Evolutionary conservation across 1,140 invertebrate species (phyloP), one percentile per base, ranked within the genome.

Genomic region (Pogonomyrmex barbatus): DNA sequence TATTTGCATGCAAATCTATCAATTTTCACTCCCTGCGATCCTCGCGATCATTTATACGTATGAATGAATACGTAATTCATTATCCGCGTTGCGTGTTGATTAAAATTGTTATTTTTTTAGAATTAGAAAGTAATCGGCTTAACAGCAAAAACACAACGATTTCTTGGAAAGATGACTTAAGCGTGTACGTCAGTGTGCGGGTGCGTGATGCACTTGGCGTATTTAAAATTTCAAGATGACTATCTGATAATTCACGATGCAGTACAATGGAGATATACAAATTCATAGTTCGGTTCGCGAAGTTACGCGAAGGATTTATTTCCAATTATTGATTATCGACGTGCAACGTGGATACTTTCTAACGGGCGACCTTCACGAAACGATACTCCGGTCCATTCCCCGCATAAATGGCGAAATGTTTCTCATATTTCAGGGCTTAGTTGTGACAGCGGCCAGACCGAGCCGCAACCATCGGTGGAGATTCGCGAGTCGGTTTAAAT

Each of bases 401-500:
- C 63, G 39, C 17, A 56, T 33, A 62, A 42, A 10, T 56, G 30
- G 60, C 71, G 73, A 86, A 84, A 85, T 83, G 89, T 92, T 90
- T 89, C 90, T 92, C 89, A 91, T 91, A 92, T 92, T 90, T 92
- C 89, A 91, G 75, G 68, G 68, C 81, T 88, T 87, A 87, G 85
- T 85, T 90, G 89, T 89, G 90, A 92, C 88, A 90, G 87, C 86
- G 86, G 77, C 81, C 82, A 92, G 89, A 91, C 89, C 17, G 87
- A 33, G 71, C 75, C 77, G 78, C 88, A 88, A 88, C 76, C 45
- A 52, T 39, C n/a, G 71, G 73, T 89, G 79, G 90, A 89, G 88
- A 91, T 88, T 82, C 85, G 82, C 73, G 75, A 93, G 90, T 92
- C 85, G 84, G 92, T 92, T 93, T 93, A 93, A 93, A 93, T 93